Base-by-base conservation (phyloP, 2,113 vertebrate species). In the Stegostoma tigrinum region DNA sequence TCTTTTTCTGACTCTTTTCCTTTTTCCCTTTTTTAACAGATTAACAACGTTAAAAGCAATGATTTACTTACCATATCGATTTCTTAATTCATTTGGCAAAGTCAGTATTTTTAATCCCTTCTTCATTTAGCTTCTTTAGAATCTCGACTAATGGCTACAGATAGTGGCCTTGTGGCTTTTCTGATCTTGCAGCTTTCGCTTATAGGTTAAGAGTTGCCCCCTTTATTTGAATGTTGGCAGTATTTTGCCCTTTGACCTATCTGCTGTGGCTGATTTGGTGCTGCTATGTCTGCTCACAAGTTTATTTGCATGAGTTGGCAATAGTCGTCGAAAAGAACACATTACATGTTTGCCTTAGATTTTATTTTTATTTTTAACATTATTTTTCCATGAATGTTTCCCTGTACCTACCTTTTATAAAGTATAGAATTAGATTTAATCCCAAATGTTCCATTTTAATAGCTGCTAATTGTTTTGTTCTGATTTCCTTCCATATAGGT, bases 401-500 rank as follows among this genome's bases (percentile, higher is more conserved):
- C 64, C 19, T 21, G 6, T 23, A 38, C 17, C n/a, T 93, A 8
- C 10, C 15, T 38, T 48, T 38, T 3, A 38, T 66, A 8, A 24
- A 67, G n/a, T 30, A 15, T 64, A 66, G 61, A 38, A 93, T 93
- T 66, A 93, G 64, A 19, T 67, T 38, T 66, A 61, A 91, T 91
- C 30, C 15, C 61, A 66, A 66, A 15, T 91, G 12, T 21, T 34
- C 34, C 17, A 42, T 24, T 80, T 78, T 23, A 21, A n/a, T 80
- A 52, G 15, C n/a, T 80, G 48, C 38, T 95, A 34, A 75, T 80
- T n/a, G 17, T 21, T 68, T 95, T 95, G 8, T 48, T 95, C 61
- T 95, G 80, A n/a, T 19, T 80, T 95, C 55, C 87, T 96, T 90
- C 5, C 96, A 96, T 61, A 0, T 96, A 99, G 99, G 99, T 0